Base-by-base conservation (phyloP, 2,113 vertebrate species). In the Gavialis gangeticus region DNA sequence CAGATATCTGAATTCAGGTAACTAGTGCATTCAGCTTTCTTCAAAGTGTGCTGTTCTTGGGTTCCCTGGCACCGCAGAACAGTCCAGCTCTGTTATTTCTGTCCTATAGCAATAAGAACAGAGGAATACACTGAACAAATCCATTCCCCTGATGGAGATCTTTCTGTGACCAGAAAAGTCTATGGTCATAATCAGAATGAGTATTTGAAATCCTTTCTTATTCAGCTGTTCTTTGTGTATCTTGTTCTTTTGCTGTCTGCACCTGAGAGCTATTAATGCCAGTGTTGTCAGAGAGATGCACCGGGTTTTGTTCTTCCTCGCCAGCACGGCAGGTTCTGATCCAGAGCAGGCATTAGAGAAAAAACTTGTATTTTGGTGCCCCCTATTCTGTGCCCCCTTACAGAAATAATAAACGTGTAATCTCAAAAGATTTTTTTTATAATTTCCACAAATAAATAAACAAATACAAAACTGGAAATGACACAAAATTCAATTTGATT, bases 181-280 rank as follows among this genome's bases (percentile, higher is more conserved):
- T 22, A 73, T 16, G 4, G 55, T 57, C 8, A n/a, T 18, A 37
- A 76, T 37, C 10, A 12, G 16, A 46, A 30, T 17, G 34, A 21
- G 12, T 10, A 69, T 37, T 30, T 34, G 1, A 2, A 12, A 2
- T 37, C 6, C 55, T 73, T 75, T 30, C 55, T 25, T n/a, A 30
- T 7, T 13, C 14, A 77, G 28, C 28, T 21, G 24, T 15, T 21
- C 30, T 22, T 69, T 58, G 15, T 58, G 73, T 24, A 4, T 16
- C 77, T 75, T 4, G 19, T 62, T 69, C 25, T 5, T 17, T 6
- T 14, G 18, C 3, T 67, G 60, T 16, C 78, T 54, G 37, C 60
- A n/a, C 15, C 2, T 12, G 16, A 24, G 78, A 18, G 15, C 66
- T 37, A 16, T 1, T 4, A 64, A 28, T 0, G 0, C 22, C 15